Evolutionary conservation across 23 tunicate species (phyloP), one percentile per base, ranked within the genome.

Genomic region (Styela clava): DNA sequence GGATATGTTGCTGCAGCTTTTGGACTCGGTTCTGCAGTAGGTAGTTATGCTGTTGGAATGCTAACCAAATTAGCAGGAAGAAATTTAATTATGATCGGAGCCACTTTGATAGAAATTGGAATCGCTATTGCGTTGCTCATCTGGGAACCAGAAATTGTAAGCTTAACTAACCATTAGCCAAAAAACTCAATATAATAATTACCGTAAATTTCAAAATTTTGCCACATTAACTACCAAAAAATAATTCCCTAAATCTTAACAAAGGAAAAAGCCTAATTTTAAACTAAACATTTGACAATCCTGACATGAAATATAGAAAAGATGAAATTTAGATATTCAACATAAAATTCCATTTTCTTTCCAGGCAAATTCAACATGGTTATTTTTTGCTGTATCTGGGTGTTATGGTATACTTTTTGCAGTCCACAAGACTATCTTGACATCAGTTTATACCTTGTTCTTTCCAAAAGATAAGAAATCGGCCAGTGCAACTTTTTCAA

Each of bases 1-100:
- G 87, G 88, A 2, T 89, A 89, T 52, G 95, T 84, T 5, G 85
- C 95, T 20, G 70, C 84, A 26, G 74, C 79, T 81, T 89, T 78
- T 63, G 95, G 88, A 31, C 81, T 34, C 1, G 87, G 79, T 34
- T 84, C 79, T 87, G 84, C 80, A 44, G 16, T 84, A 2, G 83
- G 68, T 5, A 79, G 95, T 74, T 89, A 79, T 78, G 63, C 36
- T 19, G 84, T 79, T 69, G 88, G 95, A 35, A 78, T 78, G 12
- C 69, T 89, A 1, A 68, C 81, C 33, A 76, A 82, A 18, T 37
- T 61, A 68, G 80, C 85, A 1, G 73, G 88, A 7, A 88, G 85
- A 67, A 31, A 51, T 24, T 74, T 63, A 67, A 84, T 89, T 26
- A 84, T 89, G 76, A 20, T 65, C 29, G 69, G 25, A 22, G 73